Evolutionary conservation across 2,797 vertebrate species (phyloP), one percentile per base, ranked within the genome.

Genomic region (Potorous gilbertii): DNA sequence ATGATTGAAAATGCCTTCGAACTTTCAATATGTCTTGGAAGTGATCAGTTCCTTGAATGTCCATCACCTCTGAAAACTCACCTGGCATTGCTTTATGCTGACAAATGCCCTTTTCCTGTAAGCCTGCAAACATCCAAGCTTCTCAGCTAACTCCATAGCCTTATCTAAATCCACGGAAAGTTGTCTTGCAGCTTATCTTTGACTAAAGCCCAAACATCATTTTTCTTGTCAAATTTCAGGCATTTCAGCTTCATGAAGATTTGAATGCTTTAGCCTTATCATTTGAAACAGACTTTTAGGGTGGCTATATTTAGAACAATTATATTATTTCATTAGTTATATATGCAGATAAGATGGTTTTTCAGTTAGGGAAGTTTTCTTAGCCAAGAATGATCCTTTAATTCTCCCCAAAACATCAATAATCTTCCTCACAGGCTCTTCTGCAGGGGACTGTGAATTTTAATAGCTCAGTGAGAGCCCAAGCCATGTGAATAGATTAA

Each of bases 321-420:
- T 96, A 98, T 96, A 93, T 96, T 96, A 96, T 96, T 95, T 96
- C 93, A 95, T 96, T 97, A 97, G 97, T 96, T 57, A 94, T 87
- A 52, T 56, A 95, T 96, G 55, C 92, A 96, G 0, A 92, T 96
- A 96, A 28, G 96, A 93, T 90, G 97, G 55, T 90, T 97, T 97
- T 96, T 97, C n/a, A 55, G 92, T 62, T 93, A 93, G 90, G 18
- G 21, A 97, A 92, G 57, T 96, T 97, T 74, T 90, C 40, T 93
- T 97, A 94, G 96, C 93, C 94, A 97, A 97, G 92, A 95, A 94
- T 40, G 46, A 90, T 59, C 96, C 92, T 93, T 95, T 93, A 91
- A 97, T 91, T 66, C 91, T 91, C 91, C 18, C 90, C 97, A 95
- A 96, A 96, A 92, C 31, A 93, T 96, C 95, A 62, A 90, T 96